Conservation (phyloP, 2,888 invertebrate genomes). For the Patella ulyssiponensis region DNA sequence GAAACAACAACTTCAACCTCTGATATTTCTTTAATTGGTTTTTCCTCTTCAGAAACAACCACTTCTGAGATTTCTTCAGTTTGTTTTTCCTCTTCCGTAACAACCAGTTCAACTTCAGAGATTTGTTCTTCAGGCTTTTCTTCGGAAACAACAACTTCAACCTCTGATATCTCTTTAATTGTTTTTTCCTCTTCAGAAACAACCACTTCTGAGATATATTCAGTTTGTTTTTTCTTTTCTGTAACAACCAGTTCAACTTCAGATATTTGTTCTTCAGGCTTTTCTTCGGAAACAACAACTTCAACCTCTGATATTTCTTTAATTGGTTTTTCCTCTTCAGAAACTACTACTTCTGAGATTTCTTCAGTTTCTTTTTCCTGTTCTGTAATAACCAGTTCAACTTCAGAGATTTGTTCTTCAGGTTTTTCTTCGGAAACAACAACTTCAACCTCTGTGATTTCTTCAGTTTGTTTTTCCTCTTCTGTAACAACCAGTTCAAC, state of each 20-base stretch:
- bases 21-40: constrained; percentile 4
- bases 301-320: background rate
- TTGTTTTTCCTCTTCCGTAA: constrained; percentile 3
- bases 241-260: constrained; percentile 8
- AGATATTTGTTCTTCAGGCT: background rate
- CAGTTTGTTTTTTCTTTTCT: background rate
- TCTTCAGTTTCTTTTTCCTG: background rate
- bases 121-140: constrained; percentile 19
- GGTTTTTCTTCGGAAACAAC: background rate
- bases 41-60: constrained; percentile 16
- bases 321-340: constrained; percentile 8
- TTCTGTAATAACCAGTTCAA: background rate
- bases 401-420: background rate
- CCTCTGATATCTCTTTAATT: constrained; percentile 3
- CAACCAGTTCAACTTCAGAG: constrained; percentile 19
- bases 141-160: constrained; percentile 5
- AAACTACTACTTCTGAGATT: background rate
- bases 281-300: background rate
- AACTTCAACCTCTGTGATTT: background rate
- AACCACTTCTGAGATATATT: background rate
- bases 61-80: constrained; percentile 21
- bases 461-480: background rate
- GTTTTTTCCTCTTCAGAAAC: background rate
- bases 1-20: background rate
- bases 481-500: background rate